Conservation (phyloP, 2,113 vertebrate species). For the Cepphus grylle region DNA sequence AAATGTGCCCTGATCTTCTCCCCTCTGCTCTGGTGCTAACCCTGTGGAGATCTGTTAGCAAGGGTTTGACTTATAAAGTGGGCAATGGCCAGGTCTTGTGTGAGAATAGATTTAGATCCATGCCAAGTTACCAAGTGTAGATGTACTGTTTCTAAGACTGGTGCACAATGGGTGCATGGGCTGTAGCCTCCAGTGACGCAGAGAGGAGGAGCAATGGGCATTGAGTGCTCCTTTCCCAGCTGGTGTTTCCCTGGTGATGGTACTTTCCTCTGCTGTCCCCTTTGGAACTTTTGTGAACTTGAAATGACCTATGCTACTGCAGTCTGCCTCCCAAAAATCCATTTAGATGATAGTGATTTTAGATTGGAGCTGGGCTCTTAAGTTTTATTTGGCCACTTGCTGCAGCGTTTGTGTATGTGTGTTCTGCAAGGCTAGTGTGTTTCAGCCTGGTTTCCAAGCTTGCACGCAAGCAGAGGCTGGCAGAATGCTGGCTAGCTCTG, state of each 20-base stretch:
- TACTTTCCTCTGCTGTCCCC: not conserved
- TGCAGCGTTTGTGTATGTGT: not conserved
- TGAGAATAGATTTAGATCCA: not conserved
- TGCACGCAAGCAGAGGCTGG: not conserved
- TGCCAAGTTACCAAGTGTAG: not conserved
- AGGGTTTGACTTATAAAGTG: not conserved
- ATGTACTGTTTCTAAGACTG: not conserved
- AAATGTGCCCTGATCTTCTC: not conserved
- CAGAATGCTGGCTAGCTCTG: not conserved
- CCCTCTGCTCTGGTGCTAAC: not conserved
- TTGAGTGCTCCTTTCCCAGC: not conserved
- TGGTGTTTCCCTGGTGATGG: constrained; percentile 5
- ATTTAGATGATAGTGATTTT: not conserved
- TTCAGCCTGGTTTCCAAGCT: not conserved
- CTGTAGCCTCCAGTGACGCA: not conserved
- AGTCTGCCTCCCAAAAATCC: not conserved
- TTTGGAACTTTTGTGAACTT: not conserved
- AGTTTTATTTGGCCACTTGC: not conserved
- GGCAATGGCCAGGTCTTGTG: not conserved
- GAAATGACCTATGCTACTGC: not conserved
- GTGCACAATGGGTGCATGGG: not conserved
- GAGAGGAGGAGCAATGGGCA: not conserved
- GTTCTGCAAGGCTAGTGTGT: not conserved
- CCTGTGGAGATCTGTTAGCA: not conserved
- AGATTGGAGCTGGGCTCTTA: not conserved